Evolutionary conservation across 2,888 invertebrate genomes (phyloP), one percentile per base, ranked within the genome.

Genomic region (Copidosoma aretas): DNA sequence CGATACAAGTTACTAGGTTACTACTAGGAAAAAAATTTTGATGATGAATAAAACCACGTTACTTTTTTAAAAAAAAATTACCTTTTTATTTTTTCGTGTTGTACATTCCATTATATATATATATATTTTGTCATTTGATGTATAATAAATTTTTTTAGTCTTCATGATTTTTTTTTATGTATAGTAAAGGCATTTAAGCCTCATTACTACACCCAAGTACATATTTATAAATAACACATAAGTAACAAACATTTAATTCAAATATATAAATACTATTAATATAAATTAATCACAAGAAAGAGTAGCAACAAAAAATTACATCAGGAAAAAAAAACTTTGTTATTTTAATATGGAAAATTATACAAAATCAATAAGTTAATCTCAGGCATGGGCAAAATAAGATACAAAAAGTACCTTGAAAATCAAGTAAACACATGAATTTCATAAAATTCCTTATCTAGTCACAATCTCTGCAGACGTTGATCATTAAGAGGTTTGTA

Each of bases 11-110:
- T 75, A 77, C 73, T 67, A 75, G 75, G 71, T 75, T 75, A 77
- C 73, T 67, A 77, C 75, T 75, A 73, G 72, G 72, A 8, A 77
- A 17, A 75, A 68, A 77, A 72, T 74, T 77, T 77, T 77, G 75
- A 77, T 74, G 61, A 66, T 69, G 59, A 70, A 70, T 67, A 64
- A 71, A 71, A 53, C 67, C 54, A 60, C 32, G 67, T 64, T 64
- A 64, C 62, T 67, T 43, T 22, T 52, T 52, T n/a, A 71, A 74
- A 71, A 71, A 64, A 71, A 72, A 63, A 52, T 46, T 39, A 58
- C 49, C 65, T 69, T 67, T 51, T 63, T 56, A 21, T n/a, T 41
- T 25, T 51, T 19, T 32, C 51, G n/a, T n/a, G n/a, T n/a, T 56
- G 15, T 61, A 67, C 58, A 67, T 60, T 67, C 53, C 52, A 52